Conservation (phyloP, 2,113 vertebrate genomes). For the Aegithalos caudatus region DNA sequence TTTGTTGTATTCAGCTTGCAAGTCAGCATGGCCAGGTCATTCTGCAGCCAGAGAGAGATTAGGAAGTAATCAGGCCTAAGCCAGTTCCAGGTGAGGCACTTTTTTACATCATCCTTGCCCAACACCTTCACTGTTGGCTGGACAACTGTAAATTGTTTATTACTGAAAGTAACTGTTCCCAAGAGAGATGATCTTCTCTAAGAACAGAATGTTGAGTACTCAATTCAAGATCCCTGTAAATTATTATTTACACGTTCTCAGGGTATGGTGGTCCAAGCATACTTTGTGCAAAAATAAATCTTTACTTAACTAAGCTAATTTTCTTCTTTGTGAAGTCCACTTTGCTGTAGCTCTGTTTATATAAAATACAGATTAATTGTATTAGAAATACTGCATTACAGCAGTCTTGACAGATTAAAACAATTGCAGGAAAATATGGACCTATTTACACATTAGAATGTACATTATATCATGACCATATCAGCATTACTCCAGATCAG, state of each 20-base stretch:
- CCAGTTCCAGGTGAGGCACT: background rate
- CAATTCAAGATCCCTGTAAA: background rate
- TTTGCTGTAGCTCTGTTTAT: background rate
- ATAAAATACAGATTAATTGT: background rate
- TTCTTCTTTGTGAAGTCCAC: background rate
- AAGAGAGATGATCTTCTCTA: background rate
- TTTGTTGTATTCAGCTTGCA: background rate
- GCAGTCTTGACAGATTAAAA: background rate
- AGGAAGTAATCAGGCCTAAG: background rate
- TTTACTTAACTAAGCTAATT: background rate
- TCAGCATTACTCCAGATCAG: background rate
- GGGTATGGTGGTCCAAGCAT: background rate
- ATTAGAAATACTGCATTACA: background rate
- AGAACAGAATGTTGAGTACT: background rate
- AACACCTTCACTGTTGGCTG: background rate
- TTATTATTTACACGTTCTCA: background rate
- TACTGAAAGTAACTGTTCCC: background rate
- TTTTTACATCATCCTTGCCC: fast-evolving
- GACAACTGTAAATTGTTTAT: background rate
- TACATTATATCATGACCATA: background rate
- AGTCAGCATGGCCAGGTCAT: background rate
- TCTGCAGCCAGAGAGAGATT: background rate
- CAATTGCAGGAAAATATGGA: background rate
- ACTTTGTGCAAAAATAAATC: background rate
- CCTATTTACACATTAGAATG: background rate